A percentile compares a stretch with the other conserved stretches of the same genome.
Conservation (phyloP, 2,113 vertebrate genomes). For the Sinosuthora webbiana region DNA sequence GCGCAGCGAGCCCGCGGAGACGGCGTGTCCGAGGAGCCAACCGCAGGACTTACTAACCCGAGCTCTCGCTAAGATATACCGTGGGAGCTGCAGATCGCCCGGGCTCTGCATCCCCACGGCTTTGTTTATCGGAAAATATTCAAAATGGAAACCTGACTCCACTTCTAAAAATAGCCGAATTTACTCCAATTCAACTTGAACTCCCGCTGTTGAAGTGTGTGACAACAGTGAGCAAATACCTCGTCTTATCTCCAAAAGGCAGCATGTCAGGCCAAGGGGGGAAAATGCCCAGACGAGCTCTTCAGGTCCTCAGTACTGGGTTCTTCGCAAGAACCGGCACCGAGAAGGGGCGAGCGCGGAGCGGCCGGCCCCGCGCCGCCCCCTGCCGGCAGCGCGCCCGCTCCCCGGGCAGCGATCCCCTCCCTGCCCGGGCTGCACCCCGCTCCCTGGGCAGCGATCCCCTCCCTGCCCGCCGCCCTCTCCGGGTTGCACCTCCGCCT, state of each 20-base stretch:
- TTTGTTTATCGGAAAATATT: slow-evolving; percentile 55
- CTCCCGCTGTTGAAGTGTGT: neutral
- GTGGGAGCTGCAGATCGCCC: neutral
- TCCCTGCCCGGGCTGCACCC: neutral
- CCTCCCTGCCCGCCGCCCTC: neutral
- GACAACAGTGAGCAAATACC: slow-evolving; percentile 58
- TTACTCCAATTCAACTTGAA: neutral
- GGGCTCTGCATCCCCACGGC: slow-evolving; percentile 14
- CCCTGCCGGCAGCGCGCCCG: neutral
- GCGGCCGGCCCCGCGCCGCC: neutral
- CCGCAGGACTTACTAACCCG: neutral
- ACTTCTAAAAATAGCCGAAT: slow-evolving; percentile 53
- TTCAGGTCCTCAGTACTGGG: neutral
- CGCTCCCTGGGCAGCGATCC: neutral
- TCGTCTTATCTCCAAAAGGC: slow-evolving; percentile 76
- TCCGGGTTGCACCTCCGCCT: neutral
- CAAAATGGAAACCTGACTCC: slow-evolving; percentile 59
- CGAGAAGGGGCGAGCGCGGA: neutral
- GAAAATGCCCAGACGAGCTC: neutral
- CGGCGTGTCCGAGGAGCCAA: neutral
- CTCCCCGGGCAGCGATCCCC: neutral
- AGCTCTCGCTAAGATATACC: neutral
- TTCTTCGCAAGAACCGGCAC: neutral
- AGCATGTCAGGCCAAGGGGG: slow-evolving; percentile 61
- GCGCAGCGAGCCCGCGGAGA: neutral